A percentile compares a stretch with the other conserved stretches of the same genome.
phyloP scores from a whole-genome alignment of 2,797 vertebrate genomes.

The Bovichtus diacanthus region DNA sequence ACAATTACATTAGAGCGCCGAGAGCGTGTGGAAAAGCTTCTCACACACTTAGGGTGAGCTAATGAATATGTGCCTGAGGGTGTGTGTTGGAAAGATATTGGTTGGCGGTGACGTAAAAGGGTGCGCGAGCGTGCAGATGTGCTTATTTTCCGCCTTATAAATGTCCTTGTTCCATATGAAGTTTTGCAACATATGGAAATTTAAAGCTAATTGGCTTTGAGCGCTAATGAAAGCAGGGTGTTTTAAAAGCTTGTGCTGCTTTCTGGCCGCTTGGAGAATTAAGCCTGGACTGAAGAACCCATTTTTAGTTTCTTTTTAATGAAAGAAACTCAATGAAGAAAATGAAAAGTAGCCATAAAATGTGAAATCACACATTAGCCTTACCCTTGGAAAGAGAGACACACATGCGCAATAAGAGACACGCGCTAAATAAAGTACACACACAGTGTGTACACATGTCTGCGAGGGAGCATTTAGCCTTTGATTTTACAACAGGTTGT shows the following conservation, averaged over 20 bases:
- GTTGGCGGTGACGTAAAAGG: slow-evolving; percentile 1
- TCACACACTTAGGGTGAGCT: slow-evolving; percentile 53
- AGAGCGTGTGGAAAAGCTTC: slow-evolving; percentile 58
- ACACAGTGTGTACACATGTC: neutral
- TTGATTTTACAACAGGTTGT: slow-evolving; percentile 24
- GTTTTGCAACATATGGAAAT: slow-evolving; percentile 42
- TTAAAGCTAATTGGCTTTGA: slow-evolving; percentile 36
- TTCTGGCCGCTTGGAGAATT: slow-evolving; percentile 12
- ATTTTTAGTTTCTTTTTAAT: slow-evolving; percentile 8
- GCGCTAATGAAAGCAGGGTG: slow-evolving; percentile 25
- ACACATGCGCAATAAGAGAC: neutral
- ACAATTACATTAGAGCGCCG: slow-evolving; percentile 65
- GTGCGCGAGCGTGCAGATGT: slow-evolving; percentile 19
- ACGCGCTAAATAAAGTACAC: slow-evolving; percentile 19
- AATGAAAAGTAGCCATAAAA: slow-evolving; percentile 1
- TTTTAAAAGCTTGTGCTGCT: slow-evolving; percentile 15
- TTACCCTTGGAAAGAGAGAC: neutral
- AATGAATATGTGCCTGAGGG: slow-evolving; percentile 54
- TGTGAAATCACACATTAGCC: neutral
- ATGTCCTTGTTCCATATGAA: slow-evolving; percentile 54
- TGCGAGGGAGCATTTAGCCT: slow-evolving; percentile 15
- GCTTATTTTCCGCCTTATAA: slow-evolving; percentile 57
- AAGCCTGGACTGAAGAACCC: neutral
- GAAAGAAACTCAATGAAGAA: neutral
- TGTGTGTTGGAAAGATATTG: slow-evolving; percentile 37